A percentile compares a stretch with the other conserved stretches of the same genome.
phyloP scores from a whole-genome alignment of 2,888 invertebrate genomes.

The Noctua comes region DNA sequence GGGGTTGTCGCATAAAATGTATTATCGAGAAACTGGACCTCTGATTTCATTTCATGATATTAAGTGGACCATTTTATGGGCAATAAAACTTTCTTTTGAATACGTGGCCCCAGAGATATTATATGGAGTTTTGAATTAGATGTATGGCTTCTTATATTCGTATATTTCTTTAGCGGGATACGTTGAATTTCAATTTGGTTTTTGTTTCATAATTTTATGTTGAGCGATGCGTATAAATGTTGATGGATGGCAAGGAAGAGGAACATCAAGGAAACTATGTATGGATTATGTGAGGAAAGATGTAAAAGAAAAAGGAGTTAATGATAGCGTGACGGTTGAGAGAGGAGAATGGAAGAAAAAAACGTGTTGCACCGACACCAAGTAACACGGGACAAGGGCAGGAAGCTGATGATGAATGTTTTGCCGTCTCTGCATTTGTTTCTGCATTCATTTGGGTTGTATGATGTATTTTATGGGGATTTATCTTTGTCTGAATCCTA shows the following conservation, averaged over 20 bases:
- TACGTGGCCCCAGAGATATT: slow-evolving; percentile 68
- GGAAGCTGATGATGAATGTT: background rate
- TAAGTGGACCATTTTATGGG: slow-evolving; percentile 82
- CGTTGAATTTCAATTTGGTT: slow-evolving; percentile 9
- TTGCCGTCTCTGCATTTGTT: background rate
- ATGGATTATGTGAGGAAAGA: too few species aligned
- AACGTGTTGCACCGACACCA: too few species aligned
- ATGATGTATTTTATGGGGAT: background rate
- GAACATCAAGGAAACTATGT: too few species aligned
- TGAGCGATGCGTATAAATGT: too few species aligned
- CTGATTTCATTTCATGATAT: slow-evolving; percentile 78
- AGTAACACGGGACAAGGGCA: too few species aligned
- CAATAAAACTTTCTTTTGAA: slow-evolving; percentile 82
- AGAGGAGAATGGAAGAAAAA: too few species aligned
- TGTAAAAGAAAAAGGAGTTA: too few species aligned
- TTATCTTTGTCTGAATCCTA: background rate
- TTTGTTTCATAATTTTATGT: background rate
- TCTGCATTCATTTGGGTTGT: background rate
- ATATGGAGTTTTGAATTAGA: slow-evolving; percentile 61
- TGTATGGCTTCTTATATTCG: slow-evolving; percentile 1
- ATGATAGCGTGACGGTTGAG: too few species aligned
- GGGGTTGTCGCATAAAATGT: slow-evolving; percentile 78
- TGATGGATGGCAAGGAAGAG: too few species aligned
- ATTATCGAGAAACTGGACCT: slow-evolving; percentile 78
- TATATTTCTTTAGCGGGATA: background rate